A percentile compares a stretch with the other conserved stretches of the same genome.
phyloP scores from a whole-genome alignment of 2,888 invertebrate species.

The Tenthredo notha region DNA sequence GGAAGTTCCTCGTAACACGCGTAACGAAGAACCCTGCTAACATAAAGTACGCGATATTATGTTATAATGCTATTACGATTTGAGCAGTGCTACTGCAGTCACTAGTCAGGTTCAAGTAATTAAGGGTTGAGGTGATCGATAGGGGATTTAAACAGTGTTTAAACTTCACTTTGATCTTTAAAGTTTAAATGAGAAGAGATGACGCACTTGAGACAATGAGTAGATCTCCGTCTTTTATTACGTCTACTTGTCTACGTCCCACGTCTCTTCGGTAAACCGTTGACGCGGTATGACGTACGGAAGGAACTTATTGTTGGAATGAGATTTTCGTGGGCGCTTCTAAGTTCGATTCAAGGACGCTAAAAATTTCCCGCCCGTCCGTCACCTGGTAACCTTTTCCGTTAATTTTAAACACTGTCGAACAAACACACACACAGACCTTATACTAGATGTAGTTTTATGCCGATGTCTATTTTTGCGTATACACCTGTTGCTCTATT shows the following conservation, averaged over 20 bases:
- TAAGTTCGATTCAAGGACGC: constrained; percentile 26
- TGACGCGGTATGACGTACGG: neutral
- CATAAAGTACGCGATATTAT: neutral
- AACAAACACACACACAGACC: neutral
- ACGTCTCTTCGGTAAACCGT: constrained; percentile 6
- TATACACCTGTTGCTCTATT: constrained; percentile 45
- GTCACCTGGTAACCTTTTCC: constrained; percentile 17
- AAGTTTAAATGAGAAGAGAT: neutral
- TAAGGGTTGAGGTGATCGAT: neutral
- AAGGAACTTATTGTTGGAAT: constrained; percentile 19
- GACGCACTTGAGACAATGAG: neutral
- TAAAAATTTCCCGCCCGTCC: neutral
- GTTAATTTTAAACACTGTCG: constrained; percentile 35
- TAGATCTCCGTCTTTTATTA: neutral
- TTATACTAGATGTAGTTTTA: neutral
- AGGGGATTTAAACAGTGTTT: neutral
- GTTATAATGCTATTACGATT: constrained; percentile 10
- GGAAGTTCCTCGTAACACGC: constrained; percentile 1
- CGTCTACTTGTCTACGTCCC: neutral
- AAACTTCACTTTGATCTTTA: neutral
- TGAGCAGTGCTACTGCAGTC: neutral
- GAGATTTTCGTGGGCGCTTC: neutral
- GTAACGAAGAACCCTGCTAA: neutral
- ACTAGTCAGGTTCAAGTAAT: neutral
- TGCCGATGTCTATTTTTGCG: constrained; percentile 26